Base-by-base conservation (phyloP, 2,888 invertebrate genomes). In the Drosophila merina region DNA sequence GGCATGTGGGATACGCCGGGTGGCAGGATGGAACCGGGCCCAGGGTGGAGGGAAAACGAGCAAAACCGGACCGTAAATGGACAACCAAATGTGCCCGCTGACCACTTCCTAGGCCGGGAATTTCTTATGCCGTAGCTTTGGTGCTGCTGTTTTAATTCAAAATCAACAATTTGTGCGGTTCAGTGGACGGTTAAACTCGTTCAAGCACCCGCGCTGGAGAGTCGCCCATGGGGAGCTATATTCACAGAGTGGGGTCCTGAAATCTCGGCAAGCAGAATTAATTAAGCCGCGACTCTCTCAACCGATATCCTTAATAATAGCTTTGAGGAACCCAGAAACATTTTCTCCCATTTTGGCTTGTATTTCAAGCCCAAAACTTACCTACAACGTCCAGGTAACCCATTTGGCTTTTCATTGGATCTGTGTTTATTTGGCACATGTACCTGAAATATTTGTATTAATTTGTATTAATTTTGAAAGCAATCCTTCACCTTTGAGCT, bases 331-430 rank as follows among this genome's bases (percentile, higher is more conserved):
- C 28, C 72, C 74, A 74, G 74, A 77, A 86, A 76, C 81, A 76
- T 76, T 88, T 87, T 86, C 77, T 78, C 77, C 12, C 52, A 60
- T 51, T 56, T 20, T n/a, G 9, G 33, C 10, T 33, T 33, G 9
- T 33, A 33, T 33, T 33, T 10, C 1, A 36, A 36, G 5, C n/a
- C 5, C n/a, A 36, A 36, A 25, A 77, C 88, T 94, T 92, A 97
- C 97, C 97, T 56, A 97, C 97, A 82, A 97, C 97, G 90, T 97
- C 95, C 77, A 97, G 93, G 91, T 96, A 96, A 55, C 97, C 97
- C 79, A 96, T 94, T 92, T 97, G 97, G 89, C 96, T 91, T 76
- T 92, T 92, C 92, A 92, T 92, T 55, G 92, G 92, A 86, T 92
- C 92, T 69, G 92, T 92, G 88, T 92, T 92, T 67, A 92, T 92